Conservation (phyloP, 2,888 invertebrate genomes). For the Uropetala carovei region DNA sequence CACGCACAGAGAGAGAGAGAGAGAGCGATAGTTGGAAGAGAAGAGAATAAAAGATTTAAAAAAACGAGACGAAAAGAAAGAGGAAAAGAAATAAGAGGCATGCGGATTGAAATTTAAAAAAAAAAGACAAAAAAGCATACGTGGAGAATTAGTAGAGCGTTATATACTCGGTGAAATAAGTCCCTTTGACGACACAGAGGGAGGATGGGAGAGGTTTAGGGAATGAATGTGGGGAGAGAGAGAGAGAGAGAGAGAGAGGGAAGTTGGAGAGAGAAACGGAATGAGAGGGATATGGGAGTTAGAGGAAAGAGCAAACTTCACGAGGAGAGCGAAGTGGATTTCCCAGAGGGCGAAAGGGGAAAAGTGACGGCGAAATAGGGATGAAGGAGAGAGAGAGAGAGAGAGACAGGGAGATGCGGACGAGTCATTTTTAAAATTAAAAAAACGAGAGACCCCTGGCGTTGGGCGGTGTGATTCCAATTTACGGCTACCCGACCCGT, state of each 20-base stretch:
- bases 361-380: neutral
- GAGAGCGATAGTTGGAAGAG: neutral
- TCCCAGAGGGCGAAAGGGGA: neutral
- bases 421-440: neutral
- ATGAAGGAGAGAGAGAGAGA: neutral
- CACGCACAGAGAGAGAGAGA: too few relatives aligned
- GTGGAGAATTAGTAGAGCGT: slow-evolving; percentile 11
- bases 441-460: neutral
- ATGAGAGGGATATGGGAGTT: neutral
- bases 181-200: neutral
- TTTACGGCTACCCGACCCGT: neutral
- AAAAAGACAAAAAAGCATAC: neutral
- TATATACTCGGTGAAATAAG: neutral
- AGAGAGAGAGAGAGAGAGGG: neutral
- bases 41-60: neutral
- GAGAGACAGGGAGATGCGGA: neutral
- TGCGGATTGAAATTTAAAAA: neutral
- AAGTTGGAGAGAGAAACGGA: neutral
- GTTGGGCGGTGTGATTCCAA: neutral
- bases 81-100: neutral
- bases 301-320: too few relatives aligned
- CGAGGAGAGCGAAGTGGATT: neutral
- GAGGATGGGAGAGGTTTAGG: neutral
- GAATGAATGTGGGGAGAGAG: neutral
- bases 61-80: neutral